Conservation (phyloP, 1,140 invertebrate species). For the Gonatopus flavifemur region DNA sequence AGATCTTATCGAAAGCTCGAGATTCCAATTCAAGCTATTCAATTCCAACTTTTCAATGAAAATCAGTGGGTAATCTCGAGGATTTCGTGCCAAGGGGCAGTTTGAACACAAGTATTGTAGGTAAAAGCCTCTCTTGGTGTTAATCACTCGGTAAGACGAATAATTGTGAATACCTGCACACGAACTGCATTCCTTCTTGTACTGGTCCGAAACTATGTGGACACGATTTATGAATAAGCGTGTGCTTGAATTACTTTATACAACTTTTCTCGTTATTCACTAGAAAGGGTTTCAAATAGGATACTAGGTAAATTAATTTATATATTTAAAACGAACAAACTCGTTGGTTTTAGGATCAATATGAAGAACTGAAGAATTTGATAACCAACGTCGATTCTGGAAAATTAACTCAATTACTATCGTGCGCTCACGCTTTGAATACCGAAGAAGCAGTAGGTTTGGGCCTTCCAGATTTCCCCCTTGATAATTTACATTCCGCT, state of each 20-base stretch:
- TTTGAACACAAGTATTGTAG: constrained; percentile 36
- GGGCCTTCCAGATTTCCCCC: constrained; percentile 86
- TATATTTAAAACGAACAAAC: too few relatives aligned
- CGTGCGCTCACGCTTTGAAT: constrained; percentile 74
- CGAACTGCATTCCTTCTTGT: too few relatives aligned
- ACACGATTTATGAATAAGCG: too few relatives aligned
- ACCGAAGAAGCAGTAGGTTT: constrained; percentile 69
- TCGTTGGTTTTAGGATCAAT: constrained; percentile 61
- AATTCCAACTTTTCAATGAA: constrained; percentile 49
- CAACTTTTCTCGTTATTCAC: too few relatives aligned
- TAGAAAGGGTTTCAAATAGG: too few relatives aligned
- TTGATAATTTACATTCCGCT: constrained; percentile 75
- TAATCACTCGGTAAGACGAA: too few relatives aligned
- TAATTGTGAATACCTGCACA: too few relatives aligned
- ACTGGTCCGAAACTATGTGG: too few relatives aligned
- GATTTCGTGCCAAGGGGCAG: constrained; percentile 48
- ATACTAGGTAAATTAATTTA: background rate
- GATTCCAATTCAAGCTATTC: constrained; percentile 35
- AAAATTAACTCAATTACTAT: constrained; percentile 72
- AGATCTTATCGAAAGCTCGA: constrained; percentile 33
- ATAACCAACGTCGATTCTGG: constrained; percentile 61
- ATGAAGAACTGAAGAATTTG: constrained; percentile 58
- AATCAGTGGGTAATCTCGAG: constrained; percentile 38
- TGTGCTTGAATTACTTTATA: too few relatives aligned
- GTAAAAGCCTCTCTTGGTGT: constrained; percentile 35